These are phyloP conservation scores for Caligus rogercresseyi DNA, from an alignment of 1,140 invertebrate genomes.

Conservation along the genomic window DNA sequence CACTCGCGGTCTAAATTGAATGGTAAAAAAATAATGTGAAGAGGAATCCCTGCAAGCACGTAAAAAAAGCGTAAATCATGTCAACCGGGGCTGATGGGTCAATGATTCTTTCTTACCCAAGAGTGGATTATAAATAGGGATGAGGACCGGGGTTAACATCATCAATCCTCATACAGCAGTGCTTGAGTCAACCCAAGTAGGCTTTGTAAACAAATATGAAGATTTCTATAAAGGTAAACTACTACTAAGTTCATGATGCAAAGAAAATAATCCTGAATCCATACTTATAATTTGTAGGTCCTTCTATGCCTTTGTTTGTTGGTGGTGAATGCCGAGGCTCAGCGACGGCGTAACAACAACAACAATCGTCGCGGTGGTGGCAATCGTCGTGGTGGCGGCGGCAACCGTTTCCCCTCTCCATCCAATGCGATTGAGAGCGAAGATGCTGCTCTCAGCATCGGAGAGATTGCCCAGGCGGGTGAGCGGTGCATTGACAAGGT, in stretches of 20 bases:
- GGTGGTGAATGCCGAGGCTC: neutral
- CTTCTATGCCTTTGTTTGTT: neutral
- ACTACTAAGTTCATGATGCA: too few species aligned
- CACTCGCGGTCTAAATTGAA: too few species aligned
- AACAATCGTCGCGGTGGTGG: too few species aligned
- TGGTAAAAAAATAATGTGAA: too few species aligned
- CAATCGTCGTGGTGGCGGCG: neutral
- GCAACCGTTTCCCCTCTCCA: neutral
- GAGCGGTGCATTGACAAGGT: slow-evolving; percentile 19
- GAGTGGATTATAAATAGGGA: neutral
- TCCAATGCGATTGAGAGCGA: neutral
- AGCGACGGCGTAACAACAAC: too few species aligned
- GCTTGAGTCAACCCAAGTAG: neutral
- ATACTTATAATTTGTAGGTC: too few species aligned
- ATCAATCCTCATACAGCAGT: neutral
- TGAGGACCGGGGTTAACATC: neutral
- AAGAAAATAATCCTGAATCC: too few species aligned
- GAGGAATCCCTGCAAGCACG: too few species aligned
- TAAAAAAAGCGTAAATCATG: too few species aligned
- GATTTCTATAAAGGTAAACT: neutral
- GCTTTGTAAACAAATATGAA: neutral
- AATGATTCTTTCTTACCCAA: too few species aligned
- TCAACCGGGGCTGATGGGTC: too few species aligned
- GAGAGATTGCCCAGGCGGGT: slow-evolving; percentile 9
- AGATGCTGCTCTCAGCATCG: slow-evolving; percentile 8